phyloP scores from a whole-genome alignment of 2,797 vertebrate genomes.

The Acanthopagrus latus region DNA sequence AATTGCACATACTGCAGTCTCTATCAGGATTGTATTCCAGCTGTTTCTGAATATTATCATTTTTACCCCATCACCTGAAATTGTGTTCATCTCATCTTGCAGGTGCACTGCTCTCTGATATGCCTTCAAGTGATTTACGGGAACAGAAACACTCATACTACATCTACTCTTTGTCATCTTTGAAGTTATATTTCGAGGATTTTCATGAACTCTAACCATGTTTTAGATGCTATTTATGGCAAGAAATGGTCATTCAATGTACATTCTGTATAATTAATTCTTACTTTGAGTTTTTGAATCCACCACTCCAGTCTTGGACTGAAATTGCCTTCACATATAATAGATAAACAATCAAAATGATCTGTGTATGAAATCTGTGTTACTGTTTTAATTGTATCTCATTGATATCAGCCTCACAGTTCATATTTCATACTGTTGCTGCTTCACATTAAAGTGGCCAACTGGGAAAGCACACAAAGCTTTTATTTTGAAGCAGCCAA shows the following conservation, averaged over 20 bases:
- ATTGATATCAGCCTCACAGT: background rate
- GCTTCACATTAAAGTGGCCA: background rate
- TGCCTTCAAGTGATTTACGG: background rate
- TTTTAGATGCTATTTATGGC: background rate
- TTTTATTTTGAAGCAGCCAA: constrained; percentile 1
- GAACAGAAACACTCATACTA: background rate
- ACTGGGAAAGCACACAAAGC: background rate
- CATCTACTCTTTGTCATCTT: background rate
- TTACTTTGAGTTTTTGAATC: background rate
- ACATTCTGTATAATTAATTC: background rate
- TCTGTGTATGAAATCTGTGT: background rate
- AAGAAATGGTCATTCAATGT: background rate
- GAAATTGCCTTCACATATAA: background rate
- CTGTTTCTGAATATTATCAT: background rate
- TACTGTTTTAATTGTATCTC: background rate
- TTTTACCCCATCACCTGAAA: background rate
- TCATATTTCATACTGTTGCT: background rate
- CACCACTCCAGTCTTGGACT: background rate
- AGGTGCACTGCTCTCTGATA: background rate
- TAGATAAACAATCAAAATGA: background rate
- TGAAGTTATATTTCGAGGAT: background rate
- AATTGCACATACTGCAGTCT: background rate
- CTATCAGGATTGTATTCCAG: background rate
- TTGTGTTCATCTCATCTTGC: background rate
- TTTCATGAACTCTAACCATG: background rate